These are phyloP conservation scores for Drosophila insularis DNA, from an alignment of 1,140 invertebrate genomes.

Conservation along the genomic window DNA sequence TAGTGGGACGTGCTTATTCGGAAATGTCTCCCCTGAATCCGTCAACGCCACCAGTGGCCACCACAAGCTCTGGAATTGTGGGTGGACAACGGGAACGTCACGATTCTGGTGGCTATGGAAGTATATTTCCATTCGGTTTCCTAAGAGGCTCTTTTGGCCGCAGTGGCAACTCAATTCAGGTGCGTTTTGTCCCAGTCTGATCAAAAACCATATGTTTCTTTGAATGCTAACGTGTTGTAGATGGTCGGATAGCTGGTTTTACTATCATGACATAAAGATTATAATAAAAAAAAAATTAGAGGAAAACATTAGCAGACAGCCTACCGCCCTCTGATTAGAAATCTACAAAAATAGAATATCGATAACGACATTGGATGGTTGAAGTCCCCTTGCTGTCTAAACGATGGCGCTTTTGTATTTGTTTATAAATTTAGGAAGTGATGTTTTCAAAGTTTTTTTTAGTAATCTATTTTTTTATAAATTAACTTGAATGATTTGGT, in stretches of 20 bases:
- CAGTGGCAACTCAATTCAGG: conserved; percentile 66
- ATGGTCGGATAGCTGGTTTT: background rate
- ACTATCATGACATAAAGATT: conserved; percentile 9
- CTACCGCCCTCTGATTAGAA: conserved; percentile 37
- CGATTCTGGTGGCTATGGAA: conserved; percentile 70
- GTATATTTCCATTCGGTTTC: conserved; percentile 77
- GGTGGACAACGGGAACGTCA: conserved; percentile 13
- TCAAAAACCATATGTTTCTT: conserved; percentile 23
- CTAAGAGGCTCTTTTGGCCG: conserved; percentile 70
- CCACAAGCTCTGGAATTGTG: conserved; percentile 18
- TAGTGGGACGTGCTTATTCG: conserved; percentile 75
- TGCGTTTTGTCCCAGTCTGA: conserved; percentile 42
- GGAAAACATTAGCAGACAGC: conserved; percentile 9
- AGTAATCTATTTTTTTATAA: background rate
- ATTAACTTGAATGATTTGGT: too few relatives aligned
- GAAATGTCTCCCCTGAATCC: conserved; percentile 80
- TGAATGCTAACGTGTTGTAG: conserved; percentile 18
- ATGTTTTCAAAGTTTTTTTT: background rate
- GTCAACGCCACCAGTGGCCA: conserved; percentile 40
- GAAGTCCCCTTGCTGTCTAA: background rate
- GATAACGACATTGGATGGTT: conserved; percentile 16
- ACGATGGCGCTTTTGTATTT: background rate
- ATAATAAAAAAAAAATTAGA: background rate
- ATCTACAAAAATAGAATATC: conserved; percentile 28
- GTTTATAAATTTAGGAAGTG: conserved; percentile 7